Percentiles rank a stretch among this genome's conserved stretches.
Conservation (phyloP, 2,113 vertebrate genomes). For the Poicephalus gulielmi region DNA sequence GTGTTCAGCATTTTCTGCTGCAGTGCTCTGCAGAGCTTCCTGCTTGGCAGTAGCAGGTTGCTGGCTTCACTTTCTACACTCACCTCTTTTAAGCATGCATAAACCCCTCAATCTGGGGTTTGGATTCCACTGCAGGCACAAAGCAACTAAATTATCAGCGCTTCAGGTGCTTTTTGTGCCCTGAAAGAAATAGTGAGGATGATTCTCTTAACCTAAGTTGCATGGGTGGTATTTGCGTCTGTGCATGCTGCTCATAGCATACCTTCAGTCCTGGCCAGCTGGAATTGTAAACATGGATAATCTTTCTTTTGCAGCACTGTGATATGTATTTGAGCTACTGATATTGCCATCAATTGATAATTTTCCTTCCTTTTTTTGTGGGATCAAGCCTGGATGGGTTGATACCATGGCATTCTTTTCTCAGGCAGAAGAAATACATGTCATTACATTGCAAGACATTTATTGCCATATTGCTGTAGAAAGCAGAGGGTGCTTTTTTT, state of each 20-base stretch:
- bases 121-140: background rate
- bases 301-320: background rate
- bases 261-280: background rate
- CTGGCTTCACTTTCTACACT: background rate
- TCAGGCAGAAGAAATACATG: background rate
- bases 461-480: background rate
- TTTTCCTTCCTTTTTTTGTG: background rate
- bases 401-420: background rate
- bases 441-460: background rate
- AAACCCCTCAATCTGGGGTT: background rate
- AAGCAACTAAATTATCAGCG: background rate
- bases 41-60: background rate
- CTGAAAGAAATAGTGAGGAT: background rate
- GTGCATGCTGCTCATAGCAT: background rate
- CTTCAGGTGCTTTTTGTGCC: background rate
- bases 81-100: background rate
- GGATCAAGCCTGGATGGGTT: background rate
- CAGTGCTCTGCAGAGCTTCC: background rate
- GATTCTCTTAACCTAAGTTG: background rate
- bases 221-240: background rate
- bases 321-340: background rate
- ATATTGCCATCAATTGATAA: background rate
- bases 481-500: background rate
- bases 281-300: background rate
- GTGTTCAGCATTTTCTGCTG: background rate